Evolutionary conservation across 2,797 vertebrate species (phyloP).

Genomic region (Podarcis siculus): DNA sequence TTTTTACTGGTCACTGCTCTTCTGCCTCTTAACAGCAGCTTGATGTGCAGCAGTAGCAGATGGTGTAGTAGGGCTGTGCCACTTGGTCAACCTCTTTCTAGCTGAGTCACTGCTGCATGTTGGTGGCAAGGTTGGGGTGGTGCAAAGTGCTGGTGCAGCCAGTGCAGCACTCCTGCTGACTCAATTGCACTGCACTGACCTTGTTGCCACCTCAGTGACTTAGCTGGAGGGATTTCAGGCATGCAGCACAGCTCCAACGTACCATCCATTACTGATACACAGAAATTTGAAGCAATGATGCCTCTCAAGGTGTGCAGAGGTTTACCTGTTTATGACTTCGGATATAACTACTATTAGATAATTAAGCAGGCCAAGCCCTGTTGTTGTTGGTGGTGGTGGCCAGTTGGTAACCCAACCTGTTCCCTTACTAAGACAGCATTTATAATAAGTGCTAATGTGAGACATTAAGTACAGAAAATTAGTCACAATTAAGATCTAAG

Average conservation of each 20-base stretch:
- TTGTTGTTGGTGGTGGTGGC: not conserved
- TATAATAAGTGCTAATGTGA: not conserved
- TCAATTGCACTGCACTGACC: too few species aligned
- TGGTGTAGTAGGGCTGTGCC: too few species aligned
- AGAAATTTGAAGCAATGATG: not conserved
- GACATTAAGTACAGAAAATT: not conserved
- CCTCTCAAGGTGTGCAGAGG: not conserved
- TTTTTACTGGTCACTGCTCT: not conserved
- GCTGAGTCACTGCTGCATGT: too few species aligned
- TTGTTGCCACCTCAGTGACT: too few species aligned
- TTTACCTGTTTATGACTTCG: not conserved
- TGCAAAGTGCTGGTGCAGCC: too few species aligned
- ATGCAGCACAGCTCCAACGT: too few species aligned
- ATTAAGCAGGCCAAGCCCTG: not conserved
- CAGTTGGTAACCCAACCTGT: not conserved
- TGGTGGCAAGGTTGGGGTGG: too few species aligned
- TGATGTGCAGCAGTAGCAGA: not conserved
- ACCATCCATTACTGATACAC: too few species aligned
- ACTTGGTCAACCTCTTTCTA: too few species aligned
- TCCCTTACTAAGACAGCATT: not conserved
- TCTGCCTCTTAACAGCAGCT: not conserved
- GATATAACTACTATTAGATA: not conserved
- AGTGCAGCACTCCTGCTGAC: too few species aligned
- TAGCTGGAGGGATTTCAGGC: too few species aligned
- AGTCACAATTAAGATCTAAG: not conserved